These are phyloP conservation scores for Epinephelus moara DNA, from an alignment of 2,113 vertebrate species.

Conservation along the genomic window DNA sequence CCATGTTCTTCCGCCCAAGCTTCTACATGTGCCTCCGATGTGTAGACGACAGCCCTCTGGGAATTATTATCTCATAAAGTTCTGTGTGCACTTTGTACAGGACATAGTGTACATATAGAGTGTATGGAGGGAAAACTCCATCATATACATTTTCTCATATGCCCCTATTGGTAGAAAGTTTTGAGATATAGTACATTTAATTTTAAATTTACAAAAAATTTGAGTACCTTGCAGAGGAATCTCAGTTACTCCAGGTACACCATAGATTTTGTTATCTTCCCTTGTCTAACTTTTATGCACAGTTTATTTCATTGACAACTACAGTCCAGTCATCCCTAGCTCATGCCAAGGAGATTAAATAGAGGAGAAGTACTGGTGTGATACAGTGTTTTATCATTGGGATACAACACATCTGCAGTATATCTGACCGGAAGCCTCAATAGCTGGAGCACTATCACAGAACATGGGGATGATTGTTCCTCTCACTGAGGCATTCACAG, in stretches of 20 bases:
- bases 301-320: neutral
- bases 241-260: neutral
- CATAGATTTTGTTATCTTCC: neutral
- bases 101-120: neutral
- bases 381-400: no score
- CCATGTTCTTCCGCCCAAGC: conserved; percentile 28
- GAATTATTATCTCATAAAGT: conserved; percentile 5
- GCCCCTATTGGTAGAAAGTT: neutral
- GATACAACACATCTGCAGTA: no score
- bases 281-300: neutral
- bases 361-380: no score
- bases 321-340: neutral
- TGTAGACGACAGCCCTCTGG: neutral
- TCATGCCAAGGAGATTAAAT: no score
- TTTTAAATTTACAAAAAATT: neutral
- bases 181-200: neutral
- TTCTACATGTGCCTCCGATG: conserved; percentile 1
- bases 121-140: neutral
- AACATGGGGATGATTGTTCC: no score
- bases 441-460: no score
- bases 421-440: no score
- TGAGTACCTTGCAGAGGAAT: neutral
- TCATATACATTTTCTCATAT: neutral
- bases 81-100: neutral
- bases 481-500: no score